A percentile compares a stretch with the other conserved stretches of the same genome.
Conservation (phyloP, 64 coral and sea anemone species). For the Acropora tenuis region DNA sequence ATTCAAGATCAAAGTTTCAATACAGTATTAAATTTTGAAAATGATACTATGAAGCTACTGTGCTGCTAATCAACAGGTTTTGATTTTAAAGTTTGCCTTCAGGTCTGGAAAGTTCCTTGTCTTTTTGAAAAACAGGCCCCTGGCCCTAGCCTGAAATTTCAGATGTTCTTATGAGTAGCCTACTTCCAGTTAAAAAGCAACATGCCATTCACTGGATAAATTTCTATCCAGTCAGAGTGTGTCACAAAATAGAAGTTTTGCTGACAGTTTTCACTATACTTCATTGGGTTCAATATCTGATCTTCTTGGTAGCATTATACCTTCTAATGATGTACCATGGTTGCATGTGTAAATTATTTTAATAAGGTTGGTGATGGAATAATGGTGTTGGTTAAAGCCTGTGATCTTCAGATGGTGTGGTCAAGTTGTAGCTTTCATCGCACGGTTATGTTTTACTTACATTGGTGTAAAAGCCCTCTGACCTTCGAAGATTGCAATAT, state of each 20-base stretch:
- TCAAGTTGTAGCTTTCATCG: constrained; percentile 4
- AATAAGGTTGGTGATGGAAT: constrained; percentile 23
- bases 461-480: constrained; percentile 9
- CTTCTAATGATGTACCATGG: constrained; percentile 8
- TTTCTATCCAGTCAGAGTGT: constrained; percentile 1
- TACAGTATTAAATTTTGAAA: constrained; percentile 1
- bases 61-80: constrained; percentile 12
- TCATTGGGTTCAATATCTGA: constrained; percentile 22
- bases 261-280: constrained; percentile 20
- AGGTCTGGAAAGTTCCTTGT: constrained; percentile 11
- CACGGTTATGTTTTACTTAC: constrained; percentile 7
- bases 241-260: neutral
- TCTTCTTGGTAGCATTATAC: constrained; percentile 2
- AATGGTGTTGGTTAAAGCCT: constrained; percentile 10
- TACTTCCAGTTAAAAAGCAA: constrained; percentile 18
- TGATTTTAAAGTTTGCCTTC: constrained; percentile 19
- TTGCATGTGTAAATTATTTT: constrained; percentile 10
- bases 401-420: constrained; percentile 19
- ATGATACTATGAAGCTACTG: neutral
- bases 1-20: constrained; percentile 21
- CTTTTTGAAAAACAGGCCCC: constrained; percentile 13
- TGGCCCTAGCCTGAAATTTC: constrained; percentile 15
- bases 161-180: constrained; percentile 9
- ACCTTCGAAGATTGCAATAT: constrained; percentile 11
- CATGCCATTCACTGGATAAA: neutral